These are phyloP conservation scores for Geotrupes spiniger DNA, from an alignment of 2,888 invertebrate genomes.

Conservation along the genomic window DNA sequence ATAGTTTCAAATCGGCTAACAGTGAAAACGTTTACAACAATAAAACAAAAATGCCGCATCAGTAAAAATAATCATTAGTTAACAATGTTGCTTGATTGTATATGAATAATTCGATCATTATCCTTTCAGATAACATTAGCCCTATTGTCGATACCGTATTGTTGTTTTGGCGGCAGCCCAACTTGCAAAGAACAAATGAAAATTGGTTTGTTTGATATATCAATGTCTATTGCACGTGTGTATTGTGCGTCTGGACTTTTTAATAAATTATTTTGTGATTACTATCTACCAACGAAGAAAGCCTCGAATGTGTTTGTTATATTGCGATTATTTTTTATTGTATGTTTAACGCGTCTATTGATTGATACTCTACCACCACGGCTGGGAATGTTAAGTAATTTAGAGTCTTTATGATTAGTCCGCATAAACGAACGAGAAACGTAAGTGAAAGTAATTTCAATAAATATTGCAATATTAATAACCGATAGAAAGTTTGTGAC, in stretches of 20 bases:
- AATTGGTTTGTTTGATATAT: conserved; percentile 25
- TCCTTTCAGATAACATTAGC: conserved; percentile 41
- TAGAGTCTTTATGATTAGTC: no score
- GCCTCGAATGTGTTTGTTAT: no score
- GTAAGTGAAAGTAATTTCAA: no score
- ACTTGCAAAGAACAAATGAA: conserved; percentile 21
- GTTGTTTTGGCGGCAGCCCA: conserved; percentile 27
- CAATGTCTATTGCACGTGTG: conserved; percentile 20
- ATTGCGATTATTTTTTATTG: no score
- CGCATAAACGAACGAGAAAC: no score
- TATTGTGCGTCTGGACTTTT: not conserved
- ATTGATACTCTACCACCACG: no score
- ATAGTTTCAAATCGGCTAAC: conserved; percentile 16
- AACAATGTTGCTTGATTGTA: conserved; percentile 29
- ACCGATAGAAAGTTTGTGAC: no score
- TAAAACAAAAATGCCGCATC: conserved; percentile 26
- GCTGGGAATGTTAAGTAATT: no score
- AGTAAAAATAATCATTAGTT: conserved; percentile 25
- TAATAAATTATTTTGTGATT: no score
- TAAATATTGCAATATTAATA: no score
- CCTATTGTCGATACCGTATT: conserved; percentile 36
- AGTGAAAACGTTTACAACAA: conserved; percentile 20
- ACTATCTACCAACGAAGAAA: no score
- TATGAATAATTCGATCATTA: conserved; percentile 39
- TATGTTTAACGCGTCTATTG: no score